phyloP scores from a whole-genome alignment of 2,797 vertebrate species.

The Phataginus tricuspis region DNA sequence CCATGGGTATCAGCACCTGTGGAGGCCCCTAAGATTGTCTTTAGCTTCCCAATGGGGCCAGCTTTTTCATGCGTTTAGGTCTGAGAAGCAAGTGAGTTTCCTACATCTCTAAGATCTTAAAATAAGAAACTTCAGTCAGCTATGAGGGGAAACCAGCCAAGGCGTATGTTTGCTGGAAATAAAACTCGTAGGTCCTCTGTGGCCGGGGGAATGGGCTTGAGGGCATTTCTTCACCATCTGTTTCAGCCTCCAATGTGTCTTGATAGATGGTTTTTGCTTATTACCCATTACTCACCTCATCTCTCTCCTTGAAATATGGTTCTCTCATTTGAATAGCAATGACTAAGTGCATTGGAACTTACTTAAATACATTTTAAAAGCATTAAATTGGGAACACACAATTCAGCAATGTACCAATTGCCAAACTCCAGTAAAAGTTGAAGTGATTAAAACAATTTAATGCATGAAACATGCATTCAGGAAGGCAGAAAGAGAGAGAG shows the following conservation, averaged over 20 bases:
- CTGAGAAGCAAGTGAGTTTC: constrained; percentile 73
- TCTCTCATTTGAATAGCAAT: constrained; percentile 84
- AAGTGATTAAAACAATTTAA: constrained; percentile 86
- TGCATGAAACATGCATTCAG: constrained; percentile 81
- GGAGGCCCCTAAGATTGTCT: background rate
- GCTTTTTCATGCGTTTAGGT: constrained; percentile 39
- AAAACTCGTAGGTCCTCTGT: constrained; percentile 80
- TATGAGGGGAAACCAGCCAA: constrained; percentile 79
- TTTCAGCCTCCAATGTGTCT: constrained; percentile 84
- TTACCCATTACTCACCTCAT: constrained; percentile 85
- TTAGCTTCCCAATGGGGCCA: background rate
- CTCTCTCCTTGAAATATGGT: constrained; percentile 85
- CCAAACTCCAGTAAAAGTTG: constrained; percentile 86
- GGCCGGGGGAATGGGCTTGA: constrained; percentile 77
- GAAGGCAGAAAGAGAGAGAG: constrained; percentile 65
- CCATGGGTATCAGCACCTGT: background rate
- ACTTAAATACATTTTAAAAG: constrained; percentile 85
- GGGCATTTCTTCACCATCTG: constrained; percentile 82
- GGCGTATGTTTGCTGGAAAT: constrained; percentile 81
- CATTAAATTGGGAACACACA: constrained; percentile 86
- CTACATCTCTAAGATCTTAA: constrained; percentile 56
- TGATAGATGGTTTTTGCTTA: constrained; percentile 86
- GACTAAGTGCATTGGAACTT: constrained; percentile 87
- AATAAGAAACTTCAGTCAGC: constrained; percentile 68
- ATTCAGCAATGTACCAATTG: constrained; percentile 78